Base-by-base conservation (phyloP, 2,888 invertebrate species). In the Aphidius colemani region DNA sequence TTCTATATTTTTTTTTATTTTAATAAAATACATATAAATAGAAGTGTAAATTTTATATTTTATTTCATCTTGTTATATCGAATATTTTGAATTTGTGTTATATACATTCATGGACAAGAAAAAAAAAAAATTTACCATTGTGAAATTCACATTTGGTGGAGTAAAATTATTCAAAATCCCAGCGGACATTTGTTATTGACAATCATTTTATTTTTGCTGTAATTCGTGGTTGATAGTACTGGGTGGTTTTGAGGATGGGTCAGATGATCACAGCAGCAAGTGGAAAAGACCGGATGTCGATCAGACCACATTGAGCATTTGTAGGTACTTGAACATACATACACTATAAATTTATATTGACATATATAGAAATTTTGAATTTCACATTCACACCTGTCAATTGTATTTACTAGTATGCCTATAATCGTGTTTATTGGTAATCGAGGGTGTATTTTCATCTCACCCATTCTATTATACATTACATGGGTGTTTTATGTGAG, bases 121-220 rank as follows among this genome's bases (percentile, higher is more conserved):
- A 49, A n/a, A 13, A 30, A 30, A 30, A 30, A 30, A 30, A 30
- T 30, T 30, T 5, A 30, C 30, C 30, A 30, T 30, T 18, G 10
- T 7, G 10, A 41, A 44, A 11, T 39, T 53, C 65, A 48, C 39
- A 39, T 64, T 63, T 62, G 61, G 64, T 66, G 67, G 51, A 62
- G 67, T 69, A 64, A 70, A 70, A 70, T 70, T 70, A 70, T 69
- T 64, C 63, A 57, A 61, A 66, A 66, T 68, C 67, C 69, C 67
- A n/a, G 50, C 53, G 61, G 66, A 64, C 53, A 50, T 59, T 65
- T 64, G 61, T 67, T 67, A 64, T 64, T 62, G 64, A 68, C 53
- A 58, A 63, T 58, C 48, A 59, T 62, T 65, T 67, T 67, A 67
- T 66, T 64, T 67, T 53, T 49, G 43, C 7, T 55, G 64, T 66